phyloP scores from a whole-genome alignment of 2,888 invertebrate genomes.

The Seira musarum region DNA sequence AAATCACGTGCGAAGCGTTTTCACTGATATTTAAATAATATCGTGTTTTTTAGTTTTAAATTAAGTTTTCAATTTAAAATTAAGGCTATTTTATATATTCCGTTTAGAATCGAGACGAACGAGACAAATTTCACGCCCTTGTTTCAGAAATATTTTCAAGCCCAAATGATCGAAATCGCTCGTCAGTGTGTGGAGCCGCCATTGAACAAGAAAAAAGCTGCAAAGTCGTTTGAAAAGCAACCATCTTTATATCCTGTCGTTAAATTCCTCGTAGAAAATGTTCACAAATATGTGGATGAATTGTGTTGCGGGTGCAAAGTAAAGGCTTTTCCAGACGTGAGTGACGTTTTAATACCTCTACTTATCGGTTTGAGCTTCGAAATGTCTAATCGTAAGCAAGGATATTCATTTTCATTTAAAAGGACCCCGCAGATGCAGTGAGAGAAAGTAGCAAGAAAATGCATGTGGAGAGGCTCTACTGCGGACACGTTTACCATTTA shows the following conservation, averaged over 20 bases:
- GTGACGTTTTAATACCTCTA: constrained; percentile 68
- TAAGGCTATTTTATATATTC: no score
- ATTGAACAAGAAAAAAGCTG: constrained; percentile 74
- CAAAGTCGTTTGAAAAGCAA: constrained; percentile 76
- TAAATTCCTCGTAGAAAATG: constrained; percentile 78
- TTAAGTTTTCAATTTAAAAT: no score
- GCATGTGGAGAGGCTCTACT: constrained; percentile 81
- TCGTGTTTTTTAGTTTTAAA: no score
- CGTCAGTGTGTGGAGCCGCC: constrained; percentile 82
- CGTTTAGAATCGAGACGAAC: constrained; percentile 76
- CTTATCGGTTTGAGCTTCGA: no score
- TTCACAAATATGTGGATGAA: constrained; percentile 78
- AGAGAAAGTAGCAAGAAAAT: constrained; percentile 77
- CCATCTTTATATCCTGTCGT: constrained; percentile 78
- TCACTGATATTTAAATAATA: no score
- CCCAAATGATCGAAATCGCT: constrained; percentile 80
- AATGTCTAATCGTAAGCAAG: neutral
- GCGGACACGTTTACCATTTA: constrained; percentile 82
- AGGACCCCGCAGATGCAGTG: constrained; percentile 73
- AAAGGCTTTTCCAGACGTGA: constrained; percentile 77
- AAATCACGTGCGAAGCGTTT: constrained; percentile 73
- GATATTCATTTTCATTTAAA: constrained; percentile 67
- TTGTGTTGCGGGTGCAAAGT: constrained; percentile 79
- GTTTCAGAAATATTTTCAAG: constrained; percentile 77
- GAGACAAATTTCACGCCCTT: constrained; percentile 80